Percentiles rank a stretch among this genome's conserved stretches.
Evolutionary conservation across 2,113 vertebrate genomes (phyloP).

Genomic region (Phylloscopus whistleri): DNA sequence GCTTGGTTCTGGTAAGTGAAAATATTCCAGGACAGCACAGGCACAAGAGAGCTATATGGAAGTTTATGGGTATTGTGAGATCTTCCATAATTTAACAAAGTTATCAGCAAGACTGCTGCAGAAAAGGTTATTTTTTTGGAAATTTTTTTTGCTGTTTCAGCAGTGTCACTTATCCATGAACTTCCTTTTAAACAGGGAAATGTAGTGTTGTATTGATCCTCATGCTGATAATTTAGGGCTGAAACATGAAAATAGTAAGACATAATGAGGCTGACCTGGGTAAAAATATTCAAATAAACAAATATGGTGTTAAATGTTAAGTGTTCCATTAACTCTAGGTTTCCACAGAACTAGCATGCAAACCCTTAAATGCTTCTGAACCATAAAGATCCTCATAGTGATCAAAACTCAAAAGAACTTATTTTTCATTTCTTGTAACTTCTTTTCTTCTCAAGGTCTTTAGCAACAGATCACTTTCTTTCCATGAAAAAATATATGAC

Average conservation of each 20-base stretch:
- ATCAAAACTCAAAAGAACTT: not conserved
- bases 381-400: not conserved
- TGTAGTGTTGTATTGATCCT: not conserved
- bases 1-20: not conserved
- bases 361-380: not conserved
- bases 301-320: not conserved
- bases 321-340: not conserved
- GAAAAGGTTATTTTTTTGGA: not conserved
- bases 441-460: not conserved
- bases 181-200: not conserved
- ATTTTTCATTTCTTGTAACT: not conserved
- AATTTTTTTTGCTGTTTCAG: slow-evolving; percentile 2
- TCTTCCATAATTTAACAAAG: not conserved
- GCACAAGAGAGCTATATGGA: not conserved
- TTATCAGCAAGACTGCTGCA: not conserved
- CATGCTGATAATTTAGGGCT: not conserved
- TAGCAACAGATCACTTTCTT: not conserved
- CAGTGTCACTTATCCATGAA: not conserved
- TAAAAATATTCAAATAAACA: slow-evolving; percentile 16
- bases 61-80: not conserved
- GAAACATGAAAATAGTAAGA: not conserved
- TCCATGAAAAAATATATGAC: not conserved
- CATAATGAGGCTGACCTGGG: not conserved
- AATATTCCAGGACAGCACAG: not conserved
- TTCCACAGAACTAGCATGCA: not conserved